Evolutionary conservation across 2,797 vertebrate species (phyloP).

Genomic region (Epinephelus malabaricus): DNA sequence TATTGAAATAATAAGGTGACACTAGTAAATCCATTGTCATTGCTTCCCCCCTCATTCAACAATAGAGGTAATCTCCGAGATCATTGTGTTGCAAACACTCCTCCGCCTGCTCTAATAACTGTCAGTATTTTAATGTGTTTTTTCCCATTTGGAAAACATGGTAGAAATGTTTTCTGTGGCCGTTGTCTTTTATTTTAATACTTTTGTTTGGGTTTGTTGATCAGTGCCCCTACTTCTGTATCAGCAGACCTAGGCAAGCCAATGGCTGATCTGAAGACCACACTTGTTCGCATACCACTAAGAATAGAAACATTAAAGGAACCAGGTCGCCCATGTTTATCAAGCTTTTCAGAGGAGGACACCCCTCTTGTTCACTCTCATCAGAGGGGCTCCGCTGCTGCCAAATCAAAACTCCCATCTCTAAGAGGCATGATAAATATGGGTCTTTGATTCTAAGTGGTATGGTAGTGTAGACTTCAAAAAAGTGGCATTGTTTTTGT

Average conservation of each 20-base stretch:
- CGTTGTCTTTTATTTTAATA: constrained; percentile 52
- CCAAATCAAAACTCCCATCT: constrained; percentile 26
- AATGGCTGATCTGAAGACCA: constrained; percentile 68
- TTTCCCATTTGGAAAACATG: constrained; percentile 77
- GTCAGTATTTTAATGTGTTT: constrained; percentile 69
- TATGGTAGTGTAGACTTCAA: constrained; percentile 73
- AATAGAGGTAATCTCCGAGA: constrained; percentile 18
- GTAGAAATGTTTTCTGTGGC: constrained; percentile 76
- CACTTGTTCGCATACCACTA: constrained; percentile 72
- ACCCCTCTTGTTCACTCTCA: constrained; percentile 14
- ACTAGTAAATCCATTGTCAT: constrained; percentile 32
- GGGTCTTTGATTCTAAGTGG: constrained; percentile 73
- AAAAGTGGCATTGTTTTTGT: constrained; percentile 57
- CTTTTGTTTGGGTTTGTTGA: constrained; percentile 82
- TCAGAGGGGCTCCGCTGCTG: constrained; percentile 24
- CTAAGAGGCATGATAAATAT: constrained; percentile 60
- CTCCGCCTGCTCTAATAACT: constrained; percentile 59
- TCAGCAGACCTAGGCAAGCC: constrained; percentile 78
- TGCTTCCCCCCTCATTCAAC: constrained; percentile 9
- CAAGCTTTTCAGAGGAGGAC: constrained; percentile 51
- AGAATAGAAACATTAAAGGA: constrained; percentile 45
- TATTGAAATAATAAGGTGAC: constrained; percentile 8
- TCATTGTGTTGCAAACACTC: constrained; percentile 78
- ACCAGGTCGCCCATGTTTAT: constrained; percentile 61
- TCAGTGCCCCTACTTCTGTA: constrained; percentile 66